Percentiles rank a stretch among this genome's conserved stretches.
Conservation (phyloP, 2,888 invertebrate species). For the Mythimna loreyi region DNA sequence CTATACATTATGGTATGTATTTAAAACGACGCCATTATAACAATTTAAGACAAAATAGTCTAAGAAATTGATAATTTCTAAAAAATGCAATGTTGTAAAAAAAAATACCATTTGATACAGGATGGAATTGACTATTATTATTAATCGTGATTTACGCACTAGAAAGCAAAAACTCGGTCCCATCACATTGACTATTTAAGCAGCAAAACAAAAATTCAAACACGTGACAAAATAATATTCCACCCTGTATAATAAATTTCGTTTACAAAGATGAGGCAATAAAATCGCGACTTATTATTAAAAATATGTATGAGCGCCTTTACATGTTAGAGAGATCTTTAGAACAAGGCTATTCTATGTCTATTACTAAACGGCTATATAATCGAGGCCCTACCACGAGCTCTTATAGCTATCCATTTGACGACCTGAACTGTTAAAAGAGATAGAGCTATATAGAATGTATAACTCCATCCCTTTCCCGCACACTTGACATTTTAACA, state of each 20-base stretch:
- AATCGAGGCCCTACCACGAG: neutral
- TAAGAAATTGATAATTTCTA: conserved; percentile 26
- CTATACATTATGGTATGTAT: conserved; percentile 64
- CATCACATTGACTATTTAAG: neutral
- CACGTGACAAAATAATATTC: neutral
- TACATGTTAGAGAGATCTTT: conserved; percentile 30
- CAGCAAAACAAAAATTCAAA: neutral
- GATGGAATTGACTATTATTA: neutral
- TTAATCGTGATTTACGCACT: too few relatives aligned
- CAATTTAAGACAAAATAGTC: conserved; percentile 27
- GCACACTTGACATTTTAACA: too few relatives aligned
- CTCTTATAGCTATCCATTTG: too few relatives aligned
- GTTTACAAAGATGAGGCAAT: conserved; percentile 11
- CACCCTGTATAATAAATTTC: conserved; percentile 22
- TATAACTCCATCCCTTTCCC: too few relatives aligned
- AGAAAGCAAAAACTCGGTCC: neutral
- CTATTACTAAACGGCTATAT: conserved; percentile 12
- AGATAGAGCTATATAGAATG: too few relatives aligned
- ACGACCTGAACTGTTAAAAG: too few relatives aligned
- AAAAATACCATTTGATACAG: conserved; percentile 12
- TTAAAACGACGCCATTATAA: conserved; percentile 40
- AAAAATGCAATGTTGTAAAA: conserved; percentile 44
- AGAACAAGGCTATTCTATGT: conserved; percentile 23
- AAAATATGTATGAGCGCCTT: conserved; percentile 37
- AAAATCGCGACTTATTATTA: neutral